Conservation (phyloP, 2,888 invertebrate species). For the Terebella lapidaria region DNA sequence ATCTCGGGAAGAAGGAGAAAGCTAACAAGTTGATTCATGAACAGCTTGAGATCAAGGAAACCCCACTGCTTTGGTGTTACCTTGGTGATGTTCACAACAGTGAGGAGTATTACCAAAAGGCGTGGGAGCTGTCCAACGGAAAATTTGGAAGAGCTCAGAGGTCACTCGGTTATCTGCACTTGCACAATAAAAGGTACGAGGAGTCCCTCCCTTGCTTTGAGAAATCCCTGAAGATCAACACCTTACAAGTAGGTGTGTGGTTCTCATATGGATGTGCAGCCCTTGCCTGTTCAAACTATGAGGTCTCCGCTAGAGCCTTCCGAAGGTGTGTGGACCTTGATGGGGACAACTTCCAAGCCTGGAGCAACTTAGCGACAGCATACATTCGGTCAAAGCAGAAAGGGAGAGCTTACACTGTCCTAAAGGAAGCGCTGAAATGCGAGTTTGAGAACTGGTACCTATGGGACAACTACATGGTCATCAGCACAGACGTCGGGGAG, state of each 20-base stretch:
- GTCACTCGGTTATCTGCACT: conserved; percentile 70
- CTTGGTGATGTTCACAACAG: conserved; percentile 86
- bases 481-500: conserved; percentile 67
- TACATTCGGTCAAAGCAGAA: conserved; percentile 84
- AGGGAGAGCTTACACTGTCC: conserved; percentile 70
- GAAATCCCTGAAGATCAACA: conserved; percentile 77
- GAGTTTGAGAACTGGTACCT: conserved; percentile 86
- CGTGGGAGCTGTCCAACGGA: conserved; percentile 81
- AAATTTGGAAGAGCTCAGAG: conserved; percentile 79
- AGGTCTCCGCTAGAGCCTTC: conserved; percentile 77
- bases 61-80: conserved; percentile 81
- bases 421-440: conserved; percentile 84
- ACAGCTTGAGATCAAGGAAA: conserved; percentile 70
- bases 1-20: conserved; percentile 77
- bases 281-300: conserved; percentile 56
- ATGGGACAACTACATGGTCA: conserved; percentile 89
- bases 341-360: conserved; percentile 83
- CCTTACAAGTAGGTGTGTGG: conserved; percentile 82
- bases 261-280: conserved; percentile 80
- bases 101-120: conserved; percentile 74
- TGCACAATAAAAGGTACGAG: conserved; percentile 56
- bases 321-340: conserved; percentile 82
- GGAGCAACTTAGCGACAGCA: conserved; percentile 95
- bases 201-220: conserved; percentile 77
- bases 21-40: conserved; percentile 82